phyloP scores from a whole-genome alignment of 1,140 invertebrate genomes.

The Psix sp. region DNA sequence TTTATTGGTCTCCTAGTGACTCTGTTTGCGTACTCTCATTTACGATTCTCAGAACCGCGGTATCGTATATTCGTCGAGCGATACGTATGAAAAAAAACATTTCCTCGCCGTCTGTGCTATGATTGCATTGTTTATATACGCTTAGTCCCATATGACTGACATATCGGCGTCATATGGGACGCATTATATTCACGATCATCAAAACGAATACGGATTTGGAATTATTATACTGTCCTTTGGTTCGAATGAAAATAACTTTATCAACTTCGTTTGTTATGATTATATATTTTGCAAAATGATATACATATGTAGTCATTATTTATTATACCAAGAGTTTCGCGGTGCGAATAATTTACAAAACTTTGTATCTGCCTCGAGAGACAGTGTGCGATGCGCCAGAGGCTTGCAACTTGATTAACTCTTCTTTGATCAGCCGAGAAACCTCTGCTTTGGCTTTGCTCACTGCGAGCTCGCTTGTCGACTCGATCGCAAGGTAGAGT shows the following conservation, averaged over 20 bases:
- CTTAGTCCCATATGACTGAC: too few relatives aligned
- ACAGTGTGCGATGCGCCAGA: conserved; percentile 87
- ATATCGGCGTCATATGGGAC: not conserved
- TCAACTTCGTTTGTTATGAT: too few relatives aligned
- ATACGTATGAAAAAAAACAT: conserved; percentile 2
- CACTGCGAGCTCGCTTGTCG: conserved; percentile 96
- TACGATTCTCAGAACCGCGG: conserved; percentile 19
- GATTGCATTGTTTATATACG: conserved; percentile 19
- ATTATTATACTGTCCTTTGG: too few relatives aligned
- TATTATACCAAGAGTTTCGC: conserved; percentile 34
- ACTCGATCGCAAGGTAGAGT: conserved; percentile 98
- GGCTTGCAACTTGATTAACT: conserved; percentile 94
- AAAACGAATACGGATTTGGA: too few relatives aligned
- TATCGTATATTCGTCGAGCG: conserved; percentile 1
- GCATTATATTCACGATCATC: too few relatives aligned
- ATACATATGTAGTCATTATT: conserved; percentile 37
- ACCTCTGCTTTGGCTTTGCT: conserved; percentile 99
- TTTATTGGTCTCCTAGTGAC: conserved; percentile 5
- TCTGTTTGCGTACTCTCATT: conserved; percentile 8
- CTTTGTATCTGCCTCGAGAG: conserved; percentile 97
- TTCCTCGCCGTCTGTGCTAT: conserved; percentile 12
- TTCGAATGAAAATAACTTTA: too few relatives aligned
- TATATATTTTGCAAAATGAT: conserved; percentile 42
- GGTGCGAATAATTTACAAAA: conserved; percentile 82
- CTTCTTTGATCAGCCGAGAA: conserved; percentile 97